phyloP scores from a whole-genome alignment of 1,140 invertebrate genomes.

The Anastrepha ludens region DNA sequence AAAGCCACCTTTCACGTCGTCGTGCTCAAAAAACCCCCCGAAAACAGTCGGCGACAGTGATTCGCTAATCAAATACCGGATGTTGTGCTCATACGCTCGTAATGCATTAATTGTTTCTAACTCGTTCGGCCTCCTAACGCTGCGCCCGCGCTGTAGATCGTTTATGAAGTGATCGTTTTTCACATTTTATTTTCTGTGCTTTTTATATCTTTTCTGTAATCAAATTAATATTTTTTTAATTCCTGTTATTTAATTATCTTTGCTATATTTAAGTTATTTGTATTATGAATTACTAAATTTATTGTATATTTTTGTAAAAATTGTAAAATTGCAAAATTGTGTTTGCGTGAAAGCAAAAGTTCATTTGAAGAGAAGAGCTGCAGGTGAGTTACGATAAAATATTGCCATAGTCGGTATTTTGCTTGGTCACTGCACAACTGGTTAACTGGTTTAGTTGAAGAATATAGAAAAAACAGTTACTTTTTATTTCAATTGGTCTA shows the following conservation, averaged over 20 bases:
- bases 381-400: too few relatives aligned
- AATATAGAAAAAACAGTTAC: too few relatives aligned
- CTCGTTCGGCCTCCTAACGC: background rate
- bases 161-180: conserved; percentile 53
- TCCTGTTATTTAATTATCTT: background rate
- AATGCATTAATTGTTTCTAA: background rate
- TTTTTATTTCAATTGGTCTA: too few relatives aligned
- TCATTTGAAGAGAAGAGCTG: too few relatives aligned
- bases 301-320: too few relatives aligned
- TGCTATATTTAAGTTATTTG: background rate
- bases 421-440: too few relatives aligned
- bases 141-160: conserved; percentile 3
- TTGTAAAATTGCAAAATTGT: too few relatives aligned
- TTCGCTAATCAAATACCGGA: background rate
- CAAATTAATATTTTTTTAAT: background rate
- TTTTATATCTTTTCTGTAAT: background rate
- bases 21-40: background rate
- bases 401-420: too few relatives aligned
- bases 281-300: background rate
- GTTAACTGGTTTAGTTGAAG: too few relatives aligned
- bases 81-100: background rate
- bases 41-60: background rate
- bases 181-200: background rate
- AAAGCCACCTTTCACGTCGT: background rate
- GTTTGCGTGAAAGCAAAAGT: too few relatives aligned